Percentiles rank a stretch among this genome's conserved stretches.
phyloP scores from a whole-genome alignment of 1,140 invertebrate species.

The Doryteuthis pealeii region DNA sequence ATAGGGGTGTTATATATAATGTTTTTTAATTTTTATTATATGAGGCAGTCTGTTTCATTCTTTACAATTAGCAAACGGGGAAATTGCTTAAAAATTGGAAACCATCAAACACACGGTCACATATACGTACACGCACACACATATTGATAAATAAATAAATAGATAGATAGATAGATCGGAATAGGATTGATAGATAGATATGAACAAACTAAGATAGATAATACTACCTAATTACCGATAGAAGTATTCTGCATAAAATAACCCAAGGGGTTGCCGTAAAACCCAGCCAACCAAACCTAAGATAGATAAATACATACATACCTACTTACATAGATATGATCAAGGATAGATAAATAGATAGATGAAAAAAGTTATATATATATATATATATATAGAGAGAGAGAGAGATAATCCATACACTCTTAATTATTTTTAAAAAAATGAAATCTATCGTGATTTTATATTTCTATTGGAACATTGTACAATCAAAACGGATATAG shows the following conservation, averaged over 20 bases:
- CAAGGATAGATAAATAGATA: background rate
- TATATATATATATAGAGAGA: background rate
- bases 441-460: no score
- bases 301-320: background rate
- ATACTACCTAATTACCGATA: background rate
- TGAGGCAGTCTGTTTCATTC: background rate
- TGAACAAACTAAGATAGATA: background rate
- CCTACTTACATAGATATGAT: background rate
- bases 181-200: background rate
- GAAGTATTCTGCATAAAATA: background rate
- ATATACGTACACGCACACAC: background rate
- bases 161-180: background rate
- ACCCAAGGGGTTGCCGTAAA: background rate
- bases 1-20: background rate
- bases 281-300: background rate
- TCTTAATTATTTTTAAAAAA: no score
- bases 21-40: background rate
- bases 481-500: no score
- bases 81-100: background rate
- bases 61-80: background rate
- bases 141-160: background rate
- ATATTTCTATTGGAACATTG: no score
- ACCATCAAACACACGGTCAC: background rate
- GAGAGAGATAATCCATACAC: no score
- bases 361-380: background rate